Percentiles rank a stretch among this genome's conserved stretches.
These are phyloP conservation scores for Platypus cylindrus DNA, from an alignment of 2,888 invertebrate species.

Conservation along the genomic window DNA sequence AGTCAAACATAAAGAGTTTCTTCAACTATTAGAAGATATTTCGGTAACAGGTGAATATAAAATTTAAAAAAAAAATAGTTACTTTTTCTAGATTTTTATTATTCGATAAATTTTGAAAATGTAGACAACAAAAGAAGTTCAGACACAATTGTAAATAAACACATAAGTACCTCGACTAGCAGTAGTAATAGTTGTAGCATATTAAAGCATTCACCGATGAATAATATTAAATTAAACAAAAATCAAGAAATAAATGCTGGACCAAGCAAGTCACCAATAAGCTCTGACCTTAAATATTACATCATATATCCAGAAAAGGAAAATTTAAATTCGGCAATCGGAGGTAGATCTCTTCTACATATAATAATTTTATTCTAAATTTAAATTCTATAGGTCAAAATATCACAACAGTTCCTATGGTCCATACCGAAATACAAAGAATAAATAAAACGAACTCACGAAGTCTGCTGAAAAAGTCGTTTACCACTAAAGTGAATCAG, in stretches of 20 bases:
- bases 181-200: too few relatives aligned
- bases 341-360: constrained; percentile 13
- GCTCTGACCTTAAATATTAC: constrained; percentile 23
- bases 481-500: too few relatives aligned
- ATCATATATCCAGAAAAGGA: constrained; percentile 30
- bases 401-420: not conserved
- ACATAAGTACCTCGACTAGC: too few relatives aligned
- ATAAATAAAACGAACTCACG: constrained; percentile 24
- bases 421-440: constrained; percentile 5
- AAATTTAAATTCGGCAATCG: constrained; percentile 24
- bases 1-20: too few relatives aligned
- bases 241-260: constrained; percentile 8
- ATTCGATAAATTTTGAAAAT: too few relatives aligned
- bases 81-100: too few relatives aligned
- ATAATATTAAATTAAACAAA: too few relatives aligned
- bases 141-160: too few relatives aligned
- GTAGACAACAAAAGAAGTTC: too few relatives aligned
- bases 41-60: too few relatives aligned
- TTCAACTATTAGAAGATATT: too few relatives aligned
- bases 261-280: constrained; percentile 15
- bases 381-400: constrained; percentile 7
- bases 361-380: not conserved
- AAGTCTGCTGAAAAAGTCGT: constrained; percentile 29
- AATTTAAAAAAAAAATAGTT: too few relatives aligned
- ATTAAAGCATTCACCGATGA: constrained; percentile 17